Conservation (phyloP, 37 sponge, comb jelly and placozoan genomes). For the Ianthella basta region DNA sequence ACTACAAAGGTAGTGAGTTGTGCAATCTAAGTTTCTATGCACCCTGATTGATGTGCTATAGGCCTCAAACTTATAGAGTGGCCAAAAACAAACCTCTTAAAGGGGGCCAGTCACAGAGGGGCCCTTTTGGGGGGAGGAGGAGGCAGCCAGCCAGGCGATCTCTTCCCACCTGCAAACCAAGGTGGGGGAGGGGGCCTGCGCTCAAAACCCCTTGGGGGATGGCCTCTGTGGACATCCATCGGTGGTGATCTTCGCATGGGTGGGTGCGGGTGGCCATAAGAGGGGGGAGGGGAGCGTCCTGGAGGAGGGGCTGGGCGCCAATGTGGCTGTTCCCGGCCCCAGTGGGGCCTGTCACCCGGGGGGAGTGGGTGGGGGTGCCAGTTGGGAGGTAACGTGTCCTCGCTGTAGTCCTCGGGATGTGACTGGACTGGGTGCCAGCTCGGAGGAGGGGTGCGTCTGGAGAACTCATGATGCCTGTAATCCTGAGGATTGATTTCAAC, state of each 20-base stretch:
- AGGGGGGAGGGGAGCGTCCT: background rate
- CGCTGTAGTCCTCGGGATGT: no score
- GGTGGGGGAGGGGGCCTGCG: conserved; percentile 18
- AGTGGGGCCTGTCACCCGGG: no score
- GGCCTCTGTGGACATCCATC: background rate
- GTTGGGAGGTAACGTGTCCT: no score
- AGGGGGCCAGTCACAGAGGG: background rate
- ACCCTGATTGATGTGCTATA: conserved; percentile 29
- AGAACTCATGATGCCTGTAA: no score
- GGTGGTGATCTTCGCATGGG: conserved; percentile 1
- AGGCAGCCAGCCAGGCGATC: background rate
- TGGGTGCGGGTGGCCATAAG: background rate
- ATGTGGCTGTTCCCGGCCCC: no score
- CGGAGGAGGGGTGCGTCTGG: no score
- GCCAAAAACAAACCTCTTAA: conserved; percentile 4
- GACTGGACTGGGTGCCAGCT: no score
- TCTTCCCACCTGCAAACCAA: conserved; percentile 7
- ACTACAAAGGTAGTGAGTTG: conserved; percentile 31
- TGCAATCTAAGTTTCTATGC: background rate
- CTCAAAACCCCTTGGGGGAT: background rate
- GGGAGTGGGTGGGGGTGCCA: no score
- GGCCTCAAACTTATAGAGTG: conserved; percentile 2
- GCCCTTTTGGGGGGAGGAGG: background rate
- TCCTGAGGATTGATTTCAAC: no score
- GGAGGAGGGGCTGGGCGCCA: background rate